Evolutionary conservation across 2,888 invertebrate species (phyloP).

Genomic region (Aleiodes leptofemur): DNA sequence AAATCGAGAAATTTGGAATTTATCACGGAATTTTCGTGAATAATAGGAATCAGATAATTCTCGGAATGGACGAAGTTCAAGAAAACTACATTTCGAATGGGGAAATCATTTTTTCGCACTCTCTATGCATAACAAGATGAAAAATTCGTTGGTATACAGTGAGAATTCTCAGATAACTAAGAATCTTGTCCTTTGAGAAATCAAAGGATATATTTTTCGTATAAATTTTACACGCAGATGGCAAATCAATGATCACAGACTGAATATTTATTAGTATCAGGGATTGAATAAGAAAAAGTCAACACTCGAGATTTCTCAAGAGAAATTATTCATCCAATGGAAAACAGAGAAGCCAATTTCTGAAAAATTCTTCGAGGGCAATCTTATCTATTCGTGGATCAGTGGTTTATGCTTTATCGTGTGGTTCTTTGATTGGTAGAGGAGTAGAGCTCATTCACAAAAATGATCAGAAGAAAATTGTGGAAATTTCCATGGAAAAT

Average conservation of each 20-base stretch:
- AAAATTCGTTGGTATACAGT: neutral
- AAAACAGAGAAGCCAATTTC: neutral
- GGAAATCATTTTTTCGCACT: neutral
- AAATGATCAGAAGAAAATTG: no score
- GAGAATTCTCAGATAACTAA: conserved; percentile 17
- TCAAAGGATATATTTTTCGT: conserved; percentile 48
- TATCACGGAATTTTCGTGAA: no score
- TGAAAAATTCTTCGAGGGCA: conserved; percentile 27
- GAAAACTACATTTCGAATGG: no score
- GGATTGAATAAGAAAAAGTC: conserved; percentile 46
- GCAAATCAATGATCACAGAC: conserved; percentile 55
- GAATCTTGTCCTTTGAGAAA: conserved; percentile 51
- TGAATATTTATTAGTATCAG: conserved; percentile 60
- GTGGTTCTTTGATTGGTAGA: neutral
- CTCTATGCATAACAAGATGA: neutral
- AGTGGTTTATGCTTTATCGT: no score
- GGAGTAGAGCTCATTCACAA: no score
- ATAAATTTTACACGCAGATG: conserved; percentile 55
- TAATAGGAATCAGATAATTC: no score
- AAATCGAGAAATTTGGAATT: no score
- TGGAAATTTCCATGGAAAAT: no score
- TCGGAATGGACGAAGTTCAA: no score
- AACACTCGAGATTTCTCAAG: conserved; percentile 55
- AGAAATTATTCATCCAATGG: conserved; percentile 52
- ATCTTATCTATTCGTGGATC: neutral